phyloP scores from a whole-genome alignment of 2,113 vertebrate genomes.

The Herpailurus yagouaroundi region DNA sequence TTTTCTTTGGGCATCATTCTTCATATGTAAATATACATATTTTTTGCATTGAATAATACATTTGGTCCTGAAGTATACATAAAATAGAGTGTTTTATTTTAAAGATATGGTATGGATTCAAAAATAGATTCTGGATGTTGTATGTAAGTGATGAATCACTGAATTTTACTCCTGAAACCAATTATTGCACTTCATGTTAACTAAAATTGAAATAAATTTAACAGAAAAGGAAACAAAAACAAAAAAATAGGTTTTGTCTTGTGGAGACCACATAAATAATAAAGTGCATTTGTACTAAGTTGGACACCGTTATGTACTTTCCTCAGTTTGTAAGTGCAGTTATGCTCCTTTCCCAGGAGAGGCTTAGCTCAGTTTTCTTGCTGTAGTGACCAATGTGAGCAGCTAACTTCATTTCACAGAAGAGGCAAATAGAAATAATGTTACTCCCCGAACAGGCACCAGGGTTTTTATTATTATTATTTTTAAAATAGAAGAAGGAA shows the following conservation, averaged over 20 bases:
- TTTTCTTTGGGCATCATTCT: not conserved
- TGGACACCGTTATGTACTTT: not conserved
- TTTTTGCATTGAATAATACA: not conserved
- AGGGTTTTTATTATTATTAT: not conserved
- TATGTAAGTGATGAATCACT: no score
- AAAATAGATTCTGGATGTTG: not conserved
- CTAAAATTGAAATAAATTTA: no score
- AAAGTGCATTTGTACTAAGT: not conserved
- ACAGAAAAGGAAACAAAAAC: no score
- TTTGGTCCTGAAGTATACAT: not conserved
- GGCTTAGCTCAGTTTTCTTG: not conserved
- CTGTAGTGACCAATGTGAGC: not conserved
- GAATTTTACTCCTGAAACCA: no score
- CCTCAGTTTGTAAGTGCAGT: not conserved
- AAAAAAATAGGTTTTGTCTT: not conserved
- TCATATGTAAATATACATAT: not conserved
- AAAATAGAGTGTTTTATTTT: slow-evolving; percentile 34
- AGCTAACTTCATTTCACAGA: not conserved
- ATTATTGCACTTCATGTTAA: no score
- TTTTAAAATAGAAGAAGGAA: not conserved
- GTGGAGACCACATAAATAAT: not conserved
- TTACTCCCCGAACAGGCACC: not conserved
- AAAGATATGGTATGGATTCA: not conserved
- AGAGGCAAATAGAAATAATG: not conserved
- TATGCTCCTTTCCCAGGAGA: not conserved